These are phyloP conservation scores for Melanotaenia trifasciata DNA, from an alignment of 2,797 vertebrate species.

Conservation along the genomic window DNA sequence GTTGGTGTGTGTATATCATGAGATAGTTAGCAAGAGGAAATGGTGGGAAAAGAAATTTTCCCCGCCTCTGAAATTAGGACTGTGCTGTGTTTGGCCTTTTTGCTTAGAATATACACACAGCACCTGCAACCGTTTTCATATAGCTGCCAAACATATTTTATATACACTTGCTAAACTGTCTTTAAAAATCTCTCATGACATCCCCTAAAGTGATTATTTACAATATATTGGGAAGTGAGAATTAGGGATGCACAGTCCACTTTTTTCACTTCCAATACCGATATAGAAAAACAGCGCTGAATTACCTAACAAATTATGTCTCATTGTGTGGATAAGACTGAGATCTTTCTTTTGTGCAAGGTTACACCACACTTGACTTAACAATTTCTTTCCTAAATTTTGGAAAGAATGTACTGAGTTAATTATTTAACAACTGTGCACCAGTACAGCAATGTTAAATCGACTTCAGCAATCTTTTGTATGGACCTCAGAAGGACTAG, in stretches of 20 bases:
- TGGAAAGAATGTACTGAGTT: too few species aligned
- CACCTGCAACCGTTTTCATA: slow-evolving; percentile 21
- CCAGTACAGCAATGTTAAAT: too few species aligned
- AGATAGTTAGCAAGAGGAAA: background rate
- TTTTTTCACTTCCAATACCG: too few species aligned
- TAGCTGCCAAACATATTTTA: slow-evolving; percentile 6
- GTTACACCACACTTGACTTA: too few species aligned
- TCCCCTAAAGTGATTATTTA: background rate
- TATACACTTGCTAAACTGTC: slow-evolving; percentile 3
- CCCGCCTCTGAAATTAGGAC: slow-evolving; percentile 20
- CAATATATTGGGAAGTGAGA: background rate
- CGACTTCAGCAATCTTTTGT: too few species aligned
- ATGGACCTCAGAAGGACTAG: too few species aligned
- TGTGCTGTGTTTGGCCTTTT: slow-evolving; percentile 1
- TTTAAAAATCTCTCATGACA: background rate
- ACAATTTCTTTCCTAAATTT: too few species aligned
- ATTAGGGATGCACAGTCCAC: background rate
- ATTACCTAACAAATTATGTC: too few species aligned
- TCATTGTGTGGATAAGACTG: too few species aligned
- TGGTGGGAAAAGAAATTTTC: background rate
- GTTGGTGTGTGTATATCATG: slow-evolving; percentile 13
- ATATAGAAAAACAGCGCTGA: too few species aligned
- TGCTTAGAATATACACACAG: background rate
- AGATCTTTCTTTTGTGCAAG: too few species aligned
- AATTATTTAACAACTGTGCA: too few species aligned